phyloP scores from a whole-genome alignment of 2,888 invertebrate genomes.

The Heteromyza rotundicornis region DNA sequence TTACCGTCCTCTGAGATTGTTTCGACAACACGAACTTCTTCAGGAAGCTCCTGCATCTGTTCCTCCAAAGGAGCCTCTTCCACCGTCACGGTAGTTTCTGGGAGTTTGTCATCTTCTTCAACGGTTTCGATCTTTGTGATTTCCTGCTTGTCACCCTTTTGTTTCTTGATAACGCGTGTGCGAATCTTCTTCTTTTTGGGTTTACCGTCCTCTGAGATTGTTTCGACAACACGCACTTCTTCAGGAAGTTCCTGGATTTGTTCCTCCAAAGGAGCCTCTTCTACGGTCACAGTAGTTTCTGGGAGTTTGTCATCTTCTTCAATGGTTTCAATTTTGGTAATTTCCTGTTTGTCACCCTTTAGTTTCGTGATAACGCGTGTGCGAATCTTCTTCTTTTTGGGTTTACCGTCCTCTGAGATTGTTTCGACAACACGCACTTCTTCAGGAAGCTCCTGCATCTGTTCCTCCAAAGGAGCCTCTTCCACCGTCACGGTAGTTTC shows the following conservation, averaged over 20 bases:
- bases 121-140: conserved; percentile 46
- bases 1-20: conserved; percentile 55
- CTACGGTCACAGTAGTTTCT: conserved; percentile 43
- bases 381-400: conserved; percentile 16
- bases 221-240: conserved; percentile 51
- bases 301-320: conserved; percentile 52
- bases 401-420: conserved; percentile 15
- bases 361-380: conserved; percentile 23
- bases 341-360: conserved; percentile 41
- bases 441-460: conserved; percentile 22
- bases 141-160: conserved; percentile 46
- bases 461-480: conserved; percentile 24
- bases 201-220: conserved; percentile 40
- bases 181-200: conserved; percentile 47
- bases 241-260: conserved; percentile 48
- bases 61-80: conserved; percentile 45
- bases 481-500: conserved; percentile 29
- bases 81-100: conserved; percentile 30
- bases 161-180: conserved; percentile 54
- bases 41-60: conserved; percentile 16
- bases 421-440: conserved; percentile 20
- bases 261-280: conserved; percentile 44
- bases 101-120: conserved; percentile 55
- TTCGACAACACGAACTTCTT: conserved; percentile 41
- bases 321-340: conserved; percentile 46